phyloP scores from a whole-genome alignment of 2,888 invertebrate species.

The Liopterus haemorrhoidalis region DNA sequence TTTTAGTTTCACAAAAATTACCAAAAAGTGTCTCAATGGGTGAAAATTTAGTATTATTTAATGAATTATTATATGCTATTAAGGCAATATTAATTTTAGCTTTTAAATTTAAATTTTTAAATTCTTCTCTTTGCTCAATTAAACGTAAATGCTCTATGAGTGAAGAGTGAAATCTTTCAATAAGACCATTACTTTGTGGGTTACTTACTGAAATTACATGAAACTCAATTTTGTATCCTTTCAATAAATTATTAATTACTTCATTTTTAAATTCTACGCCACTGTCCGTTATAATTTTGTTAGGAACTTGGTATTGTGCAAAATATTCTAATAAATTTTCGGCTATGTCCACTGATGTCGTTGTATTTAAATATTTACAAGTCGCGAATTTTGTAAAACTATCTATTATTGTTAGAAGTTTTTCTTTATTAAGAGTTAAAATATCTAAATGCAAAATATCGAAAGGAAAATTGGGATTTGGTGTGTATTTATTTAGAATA shows the following conservation, averaged over 20 bases:
- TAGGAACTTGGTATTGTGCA: background rate
- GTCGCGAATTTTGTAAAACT: slow-evolving; percentile 1
- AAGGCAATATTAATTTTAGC: slow-evolving; percentile 2
- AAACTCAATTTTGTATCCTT: slow-evolving; percentile 3
- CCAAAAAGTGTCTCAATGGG: slow-evolving; percentile 2
- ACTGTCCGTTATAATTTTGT: background rate
- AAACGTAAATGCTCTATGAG: slow-evolving; percentile 7
- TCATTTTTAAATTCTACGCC: background rate
- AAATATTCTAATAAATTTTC: background rate
- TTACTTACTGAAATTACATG: slow-evolving; percentile 1
- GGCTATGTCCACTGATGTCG: background rate
- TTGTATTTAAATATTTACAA: background rate
- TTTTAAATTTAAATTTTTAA: background rate
- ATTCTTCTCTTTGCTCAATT: slow-evolving; percentile 1
- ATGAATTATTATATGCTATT: slow-evolving; percentile 10
- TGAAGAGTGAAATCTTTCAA: slow-evolving; percentile 10
- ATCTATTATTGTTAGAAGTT: background rate
- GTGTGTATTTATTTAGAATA: background rate
- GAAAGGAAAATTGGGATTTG: background rate
- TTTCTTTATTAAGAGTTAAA: background rate
- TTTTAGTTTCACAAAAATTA: background rate
- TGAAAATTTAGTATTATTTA: slow-evolving; percentile 1
- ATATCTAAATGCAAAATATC: slow-evolving; percentile 2
- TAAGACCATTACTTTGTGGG: background rate
- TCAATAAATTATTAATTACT: background rate